These are phyloP conservation scores for Orestias chungarensis DNA, from an alignment of 2,797 vertebrate genomes.

Conservation along the genomic window DNA sequence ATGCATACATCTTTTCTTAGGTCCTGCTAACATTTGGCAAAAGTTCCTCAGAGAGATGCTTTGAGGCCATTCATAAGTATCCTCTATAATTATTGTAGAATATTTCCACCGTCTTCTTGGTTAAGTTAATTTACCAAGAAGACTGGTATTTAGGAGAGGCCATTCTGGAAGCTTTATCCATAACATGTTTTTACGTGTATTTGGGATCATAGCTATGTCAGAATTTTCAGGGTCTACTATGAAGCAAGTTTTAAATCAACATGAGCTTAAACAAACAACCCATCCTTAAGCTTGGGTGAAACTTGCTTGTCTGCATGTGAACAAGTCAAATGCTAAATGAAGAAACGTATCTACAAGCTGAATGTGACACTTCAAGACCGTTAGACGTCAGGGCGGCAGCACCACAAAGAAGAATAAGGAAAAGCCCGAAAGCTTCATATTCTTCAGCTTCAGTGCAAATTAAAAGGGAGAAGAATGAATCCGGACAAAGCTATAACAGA, in stretches of 20 bases:
- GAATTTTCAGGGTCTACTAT: background rate
- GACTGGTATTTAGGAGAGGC: background rate
- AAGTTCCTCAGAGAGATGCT: background rate
- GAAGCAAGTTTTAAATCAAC: background rate
- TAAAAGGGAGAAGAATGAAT: background rate
- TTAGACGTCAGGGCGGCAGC: no score
- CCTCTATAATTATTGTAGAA: background rate
- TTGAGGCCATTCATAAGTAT: background rate
- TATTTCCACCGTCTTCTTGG: background rate
- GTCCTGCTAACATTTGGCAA: background rate
- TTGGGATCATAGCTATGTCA: background rate
- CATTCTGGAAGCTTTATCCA: background rate
- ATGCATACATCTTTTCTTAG: background rate
- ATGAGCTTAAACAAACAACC: background rate
- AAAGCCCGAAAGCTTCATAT: no score
- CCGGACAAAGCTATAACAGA: background rate
- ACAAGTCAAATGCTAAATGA: background rate
- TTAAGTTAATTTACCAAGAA: background rate
- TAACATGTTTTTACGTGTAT: background rate
- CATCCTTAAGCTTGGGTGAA: background rate
- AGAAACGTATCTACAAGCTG: background rate
- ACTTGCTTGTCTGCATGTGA: background rate
- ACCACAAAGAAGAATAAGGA: no score
- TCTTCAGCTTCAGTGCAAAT: no score
- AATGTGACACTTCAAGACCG: no score